phyloP scores from a whole-genome alignment of 2,113 vertebrate genomes.

The Notothenia coriiceps region DNA sequence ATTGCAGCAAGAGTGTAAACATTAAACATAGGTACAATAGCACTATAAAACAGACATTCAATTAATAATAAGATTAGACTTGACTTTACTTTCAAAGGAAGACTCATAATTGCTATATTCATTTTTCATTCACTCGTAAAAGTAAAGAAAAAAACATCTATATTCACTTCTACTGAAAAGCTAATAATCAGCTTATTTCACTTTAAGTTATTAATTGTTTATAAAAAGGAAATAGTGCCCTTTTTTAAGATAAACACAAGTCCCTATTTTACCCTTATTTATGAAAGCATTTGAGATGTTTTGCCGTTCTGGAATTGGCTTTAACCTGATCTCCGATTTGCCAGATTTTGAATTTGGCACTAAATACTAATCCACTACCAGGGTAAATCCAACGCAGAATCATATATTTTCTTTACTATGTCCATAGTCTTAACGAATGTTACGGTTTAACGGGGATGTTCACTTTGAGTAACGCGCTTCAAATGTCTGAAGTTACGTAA shows the following conservation, averaged over 20 bases:
- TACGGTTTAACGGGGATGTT: neutral
- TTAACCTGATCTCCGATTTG: conserved; percentile 6
- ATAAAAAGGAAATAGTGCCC: neutral
- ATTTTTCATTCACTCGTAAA: neutral
- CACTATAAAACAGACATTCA: neutral
- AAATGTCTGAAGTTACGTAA: neutral
- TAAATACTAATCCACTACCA: conserved; percentile 1
- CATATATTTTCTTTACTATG: neutral
- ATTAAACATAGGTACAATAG: neutral
- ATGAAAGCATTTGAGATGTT: neutral
- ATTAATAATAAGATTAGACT: neutral
- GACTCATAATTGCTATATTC: neutral
- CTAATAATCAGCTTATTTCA: neutral
- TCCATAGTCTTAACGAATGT: neutral
- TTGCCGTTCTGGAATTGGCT: neutral
- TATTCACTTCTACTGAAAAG: neutral
- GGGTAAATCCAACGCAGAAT: neutral
- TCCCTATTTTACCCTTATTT: neutral
- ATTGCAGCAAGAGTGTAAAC: neutral
- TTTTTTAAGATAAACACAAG: neutral
- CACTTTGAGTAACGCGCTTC: neutral
- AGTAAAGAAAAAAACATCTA: neutral
- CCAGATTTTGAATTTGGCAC: neutral
- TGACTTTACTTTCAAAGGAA: neutral
- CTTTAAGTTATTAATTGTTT: neutral